Conservation (phyloP, 53 echinoderm and acorn worm genomes). For the Astropecten irregularis region DNA sequence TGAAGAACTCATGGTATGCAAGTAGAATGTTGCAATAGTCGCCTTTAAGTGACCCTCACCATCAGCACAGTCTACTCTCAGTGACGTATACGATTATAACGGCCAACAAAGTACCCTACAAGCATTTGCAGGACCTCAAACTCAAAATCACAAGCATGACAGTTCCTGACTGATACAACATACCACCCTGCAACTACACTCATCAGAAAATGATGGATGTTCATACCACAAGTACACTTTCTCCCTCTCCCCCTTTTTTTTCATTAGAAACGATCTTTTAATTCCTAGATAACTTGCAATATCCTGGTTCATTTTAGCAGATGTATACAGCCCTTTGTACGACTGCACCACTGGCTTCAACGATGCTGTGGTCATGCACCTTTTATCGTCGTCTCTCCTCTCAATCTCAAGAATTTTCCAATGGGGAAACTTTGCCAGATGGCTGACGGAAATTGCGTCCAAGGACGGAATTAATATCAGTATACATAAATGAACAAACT, state of each 20-base stretch:
- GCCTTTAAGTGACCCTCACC: constrained; percentile 10
- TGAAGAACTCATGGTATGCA: constrained; percentile 20
- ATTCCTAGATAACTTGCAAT: background rate
- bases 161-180: constrained; percentile 20
- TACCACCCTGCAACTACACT: background rate
- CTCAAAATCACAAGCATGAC: constrained; percentile 41
- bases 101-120: background rate
- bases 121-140: constrained; percentile 16
- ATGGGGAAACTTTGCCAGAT: constrained; percentile 53
- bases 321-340: background rate
- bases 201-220: background rate
- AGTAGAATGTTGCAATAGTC: constrained; percentile 26
- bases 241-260: background rate
- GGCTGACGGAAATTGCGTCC: constrained; percentile 45
- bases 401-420: constrained; percentile 45
- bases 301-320: background rate
- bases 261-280: constrained; percentile 11
- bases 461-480: constrained; percentile 53
- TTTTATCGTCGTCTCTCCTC: background rate
- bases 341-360: background rate
- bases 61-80: too few relatives aligned
- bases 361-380: constrained; percentile 5
- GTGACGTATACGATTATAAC: too few relatives aligned
- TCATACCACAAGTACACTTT: background rate
- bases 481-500: constrained; percentile 44